Base-by-base conservation (phyloP, 2,888 invertebrate species). In the Leptinotarsa tumamoca region DNA sequence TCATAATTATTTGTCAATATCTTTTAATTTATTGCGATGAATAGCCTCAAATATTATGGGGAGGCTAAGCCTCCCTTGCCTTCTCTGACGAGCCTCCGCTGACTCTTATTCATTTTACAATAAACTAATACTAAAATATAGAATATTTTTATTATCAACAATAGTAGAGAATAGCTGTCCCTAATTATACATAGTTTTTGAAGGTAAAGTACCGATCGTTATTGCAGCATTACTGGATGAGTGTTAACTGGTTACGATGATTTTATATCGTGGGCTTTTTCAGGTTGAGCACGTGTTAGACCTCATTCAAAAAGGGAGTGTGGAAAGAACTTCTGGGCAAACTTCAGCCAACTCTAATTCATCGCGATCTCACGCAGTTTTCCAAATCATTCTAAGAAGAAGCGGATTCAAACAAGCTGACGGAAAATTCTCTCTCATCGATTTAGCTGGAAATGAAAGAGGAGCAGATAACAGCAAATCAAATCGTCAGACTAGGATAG, bases 391-490 rank as follows among this genome's bases (percentile, higher is more conserved):
- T 79, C 91, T 98, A 72, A 92, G 95, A 33, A 84, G 81, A 79
- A 92, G 93, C 54, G 94, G 94, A 83, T 92, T 93, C 84, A 93
- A 93, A 84, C 93, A 94, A 87, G 92, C 97, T 77, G 95, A 97
- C 89, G 99, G 99, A 68, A 99, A 99, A 90, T 99, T 99, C 90
- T 99, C 98, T 18, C 93, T 99, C 81, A 99, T 99, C 87, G 99
- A 99, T 92, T 92, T 97, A 86, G 96, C 96, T 80, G 98, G 99
- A 78, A 99, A 99, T 90, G 99, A 99, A 90, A 92, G 99, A 82
- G 99, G 99, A 72, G 99, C 98, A n/a, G 99, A 99, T 89, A 99
- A 98, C 51, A 96, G 96, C 68, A 97, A 98, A 84, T 95, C 98
- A 72, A 98, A 99, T 90, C 89, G 98, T 72, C 97, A 98, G 90